Conservation (phyloP, 2,113 vertebrate species). For the Chloebia gouldiae region DNA sequence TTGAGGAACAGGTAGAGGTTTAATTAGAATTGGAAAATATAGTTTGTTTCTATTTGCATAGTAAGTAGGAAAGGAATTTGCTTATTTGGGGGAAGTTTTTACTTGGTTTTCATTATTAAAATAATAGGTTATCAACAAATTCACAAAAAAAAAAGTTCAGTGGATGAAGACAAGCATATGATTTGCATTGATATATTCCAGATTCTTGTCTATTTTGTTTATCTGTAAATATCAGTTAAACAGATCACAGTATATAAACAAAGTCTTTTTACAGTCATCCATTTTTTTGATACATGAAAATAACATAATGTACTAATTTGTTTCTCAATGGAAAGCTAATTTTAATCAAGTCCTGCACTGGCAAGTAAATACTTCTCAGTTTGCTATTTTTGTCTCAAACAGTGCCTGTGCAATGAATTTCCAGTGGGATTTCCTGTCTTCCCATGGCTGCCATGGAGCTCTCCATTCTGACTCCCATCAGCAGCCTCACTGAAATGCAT, state of each 20-base stretch:
- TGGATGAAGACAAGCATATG: neutral
- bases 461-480: neutral
- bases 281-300: neutral
- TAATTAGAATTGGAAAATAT: constrained; percentile 42
- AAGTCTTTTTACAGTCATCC: neutral
- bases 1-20: constrained; percentile 20
- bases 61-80: constrained; percentile 12
- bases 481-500: neutral
- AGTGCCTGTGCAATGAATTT: neutral
- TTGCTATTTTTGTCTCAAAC: neutral
- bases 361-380: neutral
- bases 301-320: neutral
- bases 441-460: neutral
- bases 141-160: neutral
- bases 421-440: neutral
- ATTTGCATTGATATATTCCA: constrained; percentile 12
- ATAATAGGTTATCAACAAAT: constrained; percentile 18
- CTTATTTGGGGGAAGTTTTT: constrained; percentile 9
- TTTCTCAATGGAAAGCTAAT: neutral
- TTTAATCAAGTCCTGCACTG: neutral
- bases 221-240: constrained; percentile 26
- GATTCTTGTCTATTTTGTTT: neutral
- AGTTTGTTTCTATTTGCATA: constrained; percentile 46
- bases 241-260: neutral
- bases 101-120: constrained; percentile 12